Evolutionary conservation across 2,888 invertebrate genomes (phyloP).

Genomic region (Pocota personata): DNA sequence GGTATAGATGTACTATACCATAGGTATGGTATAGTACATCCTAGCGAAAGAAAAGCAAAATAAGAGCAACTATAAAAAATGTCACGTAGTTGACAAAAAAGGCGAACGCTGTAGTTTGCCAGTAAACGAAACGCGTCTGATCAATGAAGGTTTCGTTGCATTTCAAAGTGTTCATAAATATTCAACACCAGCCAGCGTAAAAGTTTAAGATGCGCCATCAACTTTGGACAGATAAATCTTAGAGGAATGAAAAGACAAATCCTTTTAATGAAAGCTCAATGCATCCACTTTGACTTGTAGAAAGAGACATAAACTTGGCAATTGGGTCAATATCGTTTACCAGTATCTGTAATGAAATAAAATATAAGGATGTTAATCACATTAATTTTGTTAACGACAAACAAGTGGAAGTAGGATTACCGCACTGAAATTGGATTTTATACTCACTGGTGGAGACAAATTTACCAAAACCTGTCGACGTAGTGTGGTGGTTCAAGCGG

Average conservation of each 20-base stretch:
- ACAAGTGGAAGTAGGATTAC: no score
- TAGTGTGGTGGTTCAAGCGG: no score
- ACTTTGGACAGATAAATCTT: conserved; percentile 37
- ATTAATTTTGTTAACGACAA: no score
- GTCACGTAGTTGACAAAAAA: conserved; percentile 43
- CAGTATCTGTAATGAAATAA: background rate
- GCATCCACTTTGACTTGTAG: background rate
- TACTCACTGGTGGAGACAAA: no score
- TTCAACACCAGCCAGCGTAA: conserved; percentile 39
- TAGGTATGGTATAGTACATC: no score
- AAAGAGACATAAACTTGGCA: background rate
- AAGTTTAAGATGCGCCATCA: conserved; percentile 56
- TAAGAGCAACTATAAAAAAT: conserved; percentile 7
- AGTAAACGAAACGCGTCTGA: background rate
- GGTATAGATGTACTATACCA: no score
- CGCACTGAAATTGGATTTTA: no score
- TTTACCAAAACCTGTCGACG: no score
- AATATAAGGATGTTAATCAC: background rate
- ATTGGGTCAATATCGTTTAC: background rate
- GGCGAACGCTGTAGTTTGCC: conserved; percentile 8
- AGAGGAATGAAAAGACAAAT: conserved; percentile 3
- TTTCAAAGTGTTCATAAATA: conserved; percentile 49
- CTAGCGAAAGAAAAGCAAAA: background rate
- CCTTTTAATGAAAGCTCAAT: background rate
- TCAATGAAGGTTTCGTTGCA: background rate